A percentile compares a stretch with the other conserved stretches of the same genome.
phyloP scores from a whole-genome alignment of 2,113 vertebrate species.

The Elephas maximus region DNA sequence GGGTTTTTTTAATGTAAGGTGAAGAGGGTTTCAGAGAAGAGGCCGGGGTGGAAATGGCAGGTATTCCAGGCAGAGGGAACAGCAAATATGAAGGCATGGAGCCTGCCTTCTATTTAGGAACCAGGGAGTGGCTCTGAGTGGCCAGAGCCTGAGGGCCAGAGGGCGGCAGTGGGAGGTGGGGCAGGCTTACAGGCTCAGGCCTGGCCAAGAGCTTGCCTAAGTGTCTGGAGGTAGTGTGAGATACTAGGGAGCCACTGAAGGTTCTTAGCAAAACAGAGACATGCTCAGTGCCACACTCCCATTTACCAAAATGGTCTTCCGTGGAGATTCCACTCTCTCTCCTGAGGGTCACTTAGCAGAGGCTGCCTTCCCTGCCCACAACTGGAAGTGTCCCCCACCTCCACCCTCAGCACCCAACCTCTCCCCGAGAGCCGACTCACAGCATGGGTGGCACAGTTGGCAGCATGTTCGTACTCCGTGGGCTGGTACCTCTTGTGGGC shows the following conservation, averaged over 20 bases:
- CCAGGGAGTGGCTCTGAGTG: neutral
- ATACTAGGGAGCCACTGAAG: neutral
- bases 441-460: constrained; percentile 96
- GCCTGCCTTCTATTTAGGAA: neutral
- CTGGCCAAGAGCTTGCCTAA: no score
- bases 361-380: neutral
- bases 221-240: rapidly evolving
- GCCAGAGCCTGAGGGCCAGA: neutral
- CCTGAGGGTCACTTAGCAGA: no score
- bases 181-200: rapidly evolving
- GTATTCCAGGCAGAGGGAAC: neutral
- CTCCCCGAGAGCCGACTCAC: constrained; percentile 88
- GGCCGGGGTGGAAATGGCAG: neutral
- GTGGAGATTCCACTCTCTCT: rapidly evolving
- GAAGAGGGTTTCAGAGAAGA: neutral
- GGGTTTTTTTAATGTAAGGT: neutral
- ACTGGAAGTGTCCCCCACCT: rapidly evolving
- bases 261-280: neutral
- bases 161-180: neutral
- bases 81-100: neutral
- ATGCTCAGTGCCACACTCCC: rapidly evolving
- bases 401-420: rapidly evolving
- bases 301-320: neutral
- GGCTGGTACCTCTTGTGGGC: constrained; percentile 96
- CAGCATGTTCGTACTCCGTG: constrained; percentile 96